Evolutionary conservation across 2,888 invertebrate species (phyloP), one percentile per base, ranked within the genome.

Genomic region (Micoletzkya japonica): DNA sequence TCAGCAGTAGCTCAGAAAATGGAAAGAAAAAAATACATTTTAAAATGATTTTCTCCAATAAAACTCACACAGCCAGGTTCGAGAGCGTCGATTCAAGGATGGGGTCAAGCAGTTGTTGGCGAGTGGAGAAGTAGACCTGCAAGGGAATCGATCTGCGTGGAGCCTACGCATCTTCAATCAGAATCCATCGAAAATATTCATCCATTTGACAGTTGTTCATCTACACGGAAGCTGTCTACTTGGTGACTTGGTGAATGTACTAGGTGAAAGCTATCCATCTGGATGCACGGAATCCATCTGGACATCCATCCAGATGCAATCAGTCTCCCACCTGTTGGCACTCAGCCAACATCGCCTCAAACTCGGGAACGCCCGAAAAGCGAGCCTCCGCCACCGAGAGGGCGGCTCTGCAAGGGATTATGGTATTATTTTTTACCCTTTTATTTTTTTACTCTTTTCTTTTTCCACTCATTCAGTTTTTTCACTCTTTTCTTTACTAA

Each of bases 281-380:
- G n/a, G n/a, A n/a, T n/a, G n/a, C n/a, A n/a, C n/a, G n/a, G n/a
- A n/a, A n/a, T n/a, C n/a, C n/a, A n/a, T n/a, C n/a, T n/a, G n/a
- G n/a, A n/a, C n/a, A n/a, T n/a, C n/a, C n/a, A n/a, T n/a, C n/a
- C n/a, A n/a, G n/a, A 56, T 56, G 1, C 17, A 32, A 49, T 6
- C 4, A 32, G 4, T 32, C 7, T 44, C 56, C 6, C 20, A 66
- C 66, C 34, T 76, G 73, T 69, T 82, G 81, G 68, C 83, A 84
- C 30, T 84, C 84, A 17, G 76, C 69, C 10, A 84, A 71, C 80
- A 84, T 83, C 52, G 78, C 81, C 68, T 82, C 80, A 61, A 81
- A 84, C 57, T 84, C 84, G 6, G 77, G 76, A 37, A 80, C 75
- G 30, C 73, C 72, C 24, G 80, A 66, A 70, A 84, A 84, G 49